Percentiles rank a stretch among this genome's conserved stretches.
Evolutionary conservation across 2,113 vertebrate genomes (phyloP).

Genomic region (Macquaria australasica): DNA sequence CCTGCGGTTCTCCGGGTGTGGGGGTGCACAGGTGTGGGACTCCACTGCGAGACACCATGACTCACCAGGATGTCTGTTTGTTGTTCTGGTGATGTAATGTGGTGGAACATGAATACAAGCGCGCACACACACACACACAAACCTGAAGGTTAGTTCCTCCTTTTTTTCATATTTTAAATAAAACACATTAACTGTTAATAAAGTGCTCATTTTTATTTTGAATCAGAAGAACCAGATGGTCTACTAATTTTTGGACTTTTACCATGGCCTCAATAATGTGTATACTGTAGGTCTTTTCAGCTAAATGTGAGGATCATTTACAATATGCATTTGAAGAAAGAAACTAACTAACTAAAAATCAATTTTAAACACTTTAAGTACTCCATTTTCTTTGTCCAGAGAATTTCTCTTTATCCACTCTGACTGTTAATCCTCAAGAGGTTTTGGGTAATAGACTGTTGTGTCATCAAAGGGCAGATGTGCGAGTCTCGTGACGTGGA

Average conservation of each 20-base stretch:
- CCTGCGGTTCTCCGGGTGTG: background rate
- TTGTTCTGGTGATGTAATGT: constrained; percentile 5
- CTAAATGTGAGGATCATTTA: background rate
- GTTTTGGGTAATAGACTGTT: background rate
- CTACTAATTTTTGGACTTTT: too few relatives aligned
- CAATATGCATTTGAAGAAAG: background rate
- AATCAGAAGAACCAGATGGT: background rate
- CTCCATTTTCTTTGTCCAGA: background rate
- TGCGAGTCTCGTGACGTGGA: background rate
- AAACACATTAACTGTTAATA: background rate
- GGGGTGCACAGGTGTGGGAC: constrained; percentile 1
- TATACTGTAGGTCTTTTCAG: background rate
- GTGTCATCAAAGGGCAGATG: background rate
- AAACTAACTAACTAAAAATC: background rate
- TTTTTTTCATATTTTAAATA: background rate
- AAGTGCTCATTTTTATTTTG: background rate
- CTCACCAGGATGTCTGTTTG: background rate
- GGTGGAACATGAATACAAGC: background rate
- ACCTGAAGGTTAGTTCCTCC: background rate
- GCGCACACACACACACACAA: background rate
- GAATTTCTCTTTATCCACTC: background rate
- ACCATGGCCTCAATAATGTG: background rate
- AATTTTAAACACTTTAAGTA: too few relatives aligned
- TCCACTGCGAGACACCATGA: background rate
- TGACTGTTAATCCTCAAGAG: background rate